phyloP scores from a whole-genome alignment of 2,888 invertebrate species.

The Lithophane socia region DNA sequence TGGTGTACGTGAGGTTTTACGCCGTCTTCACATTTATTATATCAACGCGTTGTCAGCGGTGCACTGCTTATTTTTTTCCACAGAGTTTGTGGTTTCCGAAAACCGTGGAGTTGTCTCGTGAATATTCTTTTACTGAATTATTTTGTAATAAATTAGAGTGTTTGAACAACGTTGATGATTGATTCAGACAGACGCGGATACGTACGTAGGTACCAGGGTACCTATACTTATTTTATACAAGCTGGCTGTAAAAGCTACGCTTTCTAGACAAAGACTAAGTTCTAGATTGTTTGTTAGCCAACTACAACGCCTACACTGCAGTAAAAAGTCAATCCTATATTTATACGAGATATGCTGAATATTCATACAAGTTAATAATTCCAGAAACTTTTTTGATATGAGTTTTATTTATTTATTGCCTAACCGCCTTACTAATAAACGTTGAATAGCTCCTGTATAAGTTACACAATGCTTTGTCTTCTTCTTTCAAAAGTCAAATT shows the following conservation, averaged over 20 bases:
- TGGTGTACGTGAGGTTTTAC: conserved; percentile 62
- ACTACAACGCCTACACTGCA: neutral
- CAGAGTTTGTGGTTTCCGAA: conserved; percentile 51
- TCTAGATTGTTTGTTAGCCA: neutral
- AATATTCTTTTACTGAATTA: conserved; percentile 33
- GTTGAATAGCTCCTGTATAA: too few relatives aligned
- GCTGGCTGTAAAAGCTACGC: neutral
- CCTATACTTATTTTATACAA: neutral
- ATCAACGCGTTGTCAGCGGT: conserved; percentile 74
- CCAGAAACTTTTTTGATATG: neutral
- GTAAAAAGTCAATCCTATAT: neutral
- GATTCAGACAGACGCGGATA: conserved; percentile 23
- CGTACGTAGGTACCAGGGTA: too few relatives aligned
- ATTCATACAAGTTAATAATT: neutral
- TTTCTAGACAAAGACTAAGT: neutral
- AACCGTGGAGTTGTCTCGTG: conserved; percentile 43
- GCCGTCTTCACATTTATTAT: conserved; percentile 72
- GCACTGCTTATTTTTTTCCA: conserved; percentile 63
- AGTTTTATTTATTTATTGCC: too few relatives aligned
- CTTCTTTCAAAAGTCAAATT: too few relatives aligned
- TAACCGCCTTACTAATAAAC: too few relatives aligned
- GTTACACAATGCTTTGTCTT: too few relatives aligned
- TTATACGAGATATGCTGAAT: too few relatives aligned
- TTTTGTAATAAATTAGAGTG: conserved; percentile 35
- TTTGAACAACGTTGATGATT: conserved; percentile 38